Percentiles rank a stretch among this genome's conserved stretches.
Conservation (phyloP, 2,113 vertebrate species). For the Gorsachius goisagi region DNA sequence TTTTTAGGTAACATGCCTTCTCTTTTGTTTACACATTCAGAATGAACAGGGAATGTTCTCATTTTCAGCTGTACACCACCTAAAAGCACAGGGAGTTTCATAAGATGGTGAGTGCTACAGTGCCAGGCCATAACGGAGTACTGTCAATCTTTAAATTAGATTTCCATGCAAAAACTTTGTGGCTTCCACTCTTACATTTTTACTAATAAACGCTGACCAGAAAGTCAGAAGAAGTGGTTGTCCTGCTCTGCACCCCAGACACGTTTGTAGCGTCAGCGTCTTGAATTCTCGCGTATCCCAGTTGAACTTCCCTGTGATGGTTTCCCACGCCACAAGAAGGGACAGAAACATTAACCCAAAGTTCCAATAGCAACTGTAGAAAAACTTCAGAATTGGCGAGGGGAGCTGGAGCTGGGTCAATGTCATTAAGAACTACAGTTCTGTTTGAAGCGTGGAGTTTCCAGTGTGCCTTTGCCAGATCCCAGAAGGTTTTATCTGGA, state of each 20-base stretch:
- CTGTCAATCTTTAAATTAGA: not conserved
- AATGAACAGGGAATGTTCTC: not conserved
- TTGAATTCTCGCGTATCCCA: not conserved
- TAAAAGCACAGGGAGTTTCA: not conserved
- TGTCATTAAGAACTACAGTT: not conserved
- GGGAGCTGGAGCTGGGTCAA: not conserved
- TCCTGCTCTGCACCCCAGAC: not conserved
- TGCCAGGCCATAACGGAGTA: not conserved
- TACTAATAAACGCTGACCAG: not conserved
- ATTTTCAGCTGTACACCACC: not conserved
- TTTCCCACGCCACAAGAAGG: not conserved
- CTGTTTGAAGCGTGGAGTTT: not conserved
- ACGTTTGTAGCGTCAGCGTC: accelerated
- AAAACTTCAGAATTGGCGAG: not conserved
- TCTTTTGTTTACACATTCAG: not conserved
- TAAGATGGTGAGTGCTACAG: not conserved
- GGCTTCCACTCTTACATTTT: not conserved
- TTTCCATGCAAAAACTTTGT: not conserved
- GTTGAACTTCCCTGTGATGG: not conserved
- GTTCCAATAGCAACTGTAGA: not conserved
- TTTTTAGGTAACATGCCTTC: not conserved
- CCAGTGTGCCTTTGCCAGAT: not conserved
- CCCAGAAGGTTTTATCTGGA: not conserved
- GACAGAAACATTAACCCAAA: not conserved
- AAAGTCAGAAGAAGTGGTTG: not conserved